These are phyloP conservation scores for Himalopsyche anomala DNA, from an alignment of 2,888 invertebrate genomes.

Conservation along the genomic window DNA sequence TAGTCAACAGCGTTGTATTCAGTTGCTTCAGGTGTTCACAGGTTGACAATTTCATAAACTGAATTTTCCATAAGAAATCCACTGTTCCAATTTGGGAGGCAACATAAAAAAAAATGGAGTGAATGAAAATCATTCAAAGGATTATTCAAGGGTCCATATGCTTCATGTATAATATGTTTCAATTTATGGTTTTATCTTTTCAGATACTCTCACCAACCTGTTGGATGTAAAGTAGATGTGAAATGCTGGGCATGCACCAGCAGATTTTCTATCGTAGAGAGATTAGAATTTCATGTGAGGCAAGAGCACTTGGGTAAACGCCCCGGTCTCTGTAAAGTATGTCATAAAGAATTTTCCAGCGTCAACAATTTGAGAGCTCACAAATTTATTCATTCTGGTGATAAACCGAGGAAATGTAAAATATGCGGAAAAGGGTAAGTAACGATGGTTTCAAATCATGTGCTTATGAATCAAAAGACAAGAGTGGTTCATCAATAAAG, in stretches of 20 bases:
- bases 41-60: too few species aligned
- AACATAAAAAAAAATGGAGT: too few species aligned
- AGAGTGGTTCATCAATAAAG: too few species aligned
- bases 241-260: slow-evolving; percentile 53
- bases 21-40: too few species aligned
- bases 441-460: neutral
- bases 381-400: slow-evolving; percentile 55
- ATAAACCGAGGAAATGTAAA: slow-evolving; percentile 53
- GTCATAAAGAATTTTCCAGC: slow-evolving; percentile 57
- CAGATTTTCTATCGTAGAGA: slow-evolving; percentile 51
- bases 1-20: too few species aligned
- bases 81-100: too few species aligned
- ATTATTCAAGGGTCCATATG: too few species aligned
- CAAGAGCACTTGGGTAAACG: slow-evolving; percentile 49
- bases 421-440: slow-evolving; percentile 55
- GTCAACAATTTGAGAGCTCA: slow-evolving; percentile 53
- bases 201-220: slow-evolving; percentile 49
- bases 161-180: too few species aligned
- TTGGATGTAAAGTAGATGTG: neutral
- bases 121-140: too few species aligned
- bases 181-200: slow-evolving; percentile 24
- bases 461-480: too few species aligned
- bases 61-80: too few species aligned
- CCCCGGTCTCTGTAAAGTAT: slow-evolving; percentile 57
- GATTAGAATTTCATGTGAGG: slow-evolving; percentile 56